Percentiles rank a stretch among this genome's conserved stretches.
These are phyloP conservation scores for Atlantisia rogersi DNA, from an alignment of 2,113 vertebrate species.

Conservation along the genomic window DNA sequence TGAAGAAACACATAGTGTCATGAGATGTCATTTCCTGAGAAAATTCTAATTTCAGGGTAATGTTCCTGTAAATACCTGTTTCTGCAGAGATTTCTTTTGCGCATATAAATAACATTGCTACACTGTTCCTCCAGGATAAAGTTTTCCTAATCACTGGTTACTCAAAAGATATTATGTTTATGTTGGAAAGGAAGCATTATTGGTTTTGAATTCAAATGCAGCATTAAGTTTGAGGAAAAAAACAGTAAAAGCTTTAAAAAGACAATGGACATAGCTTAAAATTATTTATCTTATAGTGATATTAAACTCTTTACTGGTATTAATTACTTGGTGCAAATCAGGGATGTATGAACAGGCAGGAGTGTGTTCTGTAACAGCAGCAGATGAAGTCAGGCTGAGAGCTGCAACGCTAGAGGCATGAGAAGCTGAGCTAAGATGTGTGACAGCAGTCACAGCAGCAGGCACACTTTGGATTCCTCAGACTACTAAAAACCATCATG, in stretches of 20 bases:
- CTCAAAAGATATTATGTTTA: neutral
- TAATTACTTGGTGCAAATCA: neutral
- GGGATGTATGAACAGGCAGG: neutral
- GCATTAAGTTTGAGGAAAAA: neutral
- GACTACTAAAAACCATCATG: neutral
- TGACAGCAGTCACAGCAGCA: neutral
- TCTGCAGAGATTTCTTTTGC: neutral
- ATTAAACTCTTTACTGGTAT: neutral
- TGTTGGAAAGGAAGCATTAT: neutral
- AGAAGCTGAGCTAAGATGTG: fast-evolving
- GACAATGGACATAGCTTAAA: neutral
- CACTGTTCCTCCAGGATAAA: neutral
- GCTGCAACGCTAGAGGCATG: neutral
- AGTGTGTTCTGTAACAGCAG: neutral
- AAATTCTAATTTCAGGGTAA: neutral
- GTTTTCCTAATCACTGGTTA: neutral
- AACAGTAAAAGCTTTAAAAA: neutral
- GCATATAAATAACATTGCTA: neutral
- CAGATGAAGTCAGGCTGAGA: neutral
- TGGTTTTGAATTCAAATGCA: neutral
- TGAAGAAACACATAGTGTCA: neutral
- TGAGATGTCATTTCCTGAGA: neutral
- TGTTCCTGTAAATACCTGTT: neutral
- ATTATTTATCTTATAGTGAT: neutral
- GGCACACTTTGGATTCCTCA: neutral